These are phyloP conservation scores for Oopsacas minuta DNA, from an alignment of 37 sponge, comb jelly and placozoan species.

Conservation along the genomic window DNA sequence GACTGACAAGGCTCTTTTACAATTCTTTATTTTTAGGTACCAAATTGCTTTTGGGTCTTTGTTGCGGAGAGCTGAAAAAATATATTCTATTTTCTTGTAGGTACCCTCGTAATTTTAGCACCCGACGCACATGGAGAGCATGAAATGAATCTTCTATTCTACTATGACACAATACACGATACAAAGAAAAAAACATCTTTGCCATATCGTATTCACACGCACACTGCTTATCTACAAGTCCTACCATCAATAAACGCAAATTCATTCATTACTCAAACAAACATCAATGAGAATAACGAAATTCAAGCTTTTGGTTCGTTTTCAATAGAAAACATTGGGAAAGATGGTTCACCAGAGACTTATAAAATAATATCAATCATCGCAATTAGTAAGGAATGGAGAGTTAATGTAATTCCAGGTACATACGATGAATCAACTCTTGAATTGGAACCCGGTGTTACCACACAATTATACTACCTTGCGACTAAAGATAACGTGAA, in stretches of 20 bases:
- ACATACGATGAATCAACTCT: constrained; percentile 7
- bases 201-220: neutral
- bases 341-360: constrained; percentile 8
- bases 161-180: neutral
- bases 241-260: neutral
- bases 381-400: neutral
- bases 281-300: neutral
- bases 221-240: neutral
- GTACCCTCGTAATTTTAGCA: neutral
- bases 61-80: too few relatives aligned
- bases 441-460: neutral
- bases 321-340: constrained; percentile 12
- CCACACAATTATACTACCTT: neutral
- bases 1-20: too few relatives aligned
- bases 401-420: neutral
- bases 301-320: neutral
- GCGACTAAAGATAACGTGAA: neutral
- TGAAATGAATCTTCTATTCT: neutral
- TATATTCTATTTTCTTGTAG: neutral
- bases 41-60: too few relatives aligned
- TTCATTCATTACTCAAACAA: neutral
- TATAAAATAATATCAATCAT: constrained; percentile 11
- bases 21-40: too few relatives aligned
- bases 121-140: neutral
- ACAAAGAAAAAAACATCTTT: neutral